A percentile compares a stretch with the other conserved stretches of the same genome.
These are phyloP conservation scores for Hippocampus zosterae DNA, from an alignment of 2,113 vertebrate genomes.

Conservation along the genomic window DNA sequence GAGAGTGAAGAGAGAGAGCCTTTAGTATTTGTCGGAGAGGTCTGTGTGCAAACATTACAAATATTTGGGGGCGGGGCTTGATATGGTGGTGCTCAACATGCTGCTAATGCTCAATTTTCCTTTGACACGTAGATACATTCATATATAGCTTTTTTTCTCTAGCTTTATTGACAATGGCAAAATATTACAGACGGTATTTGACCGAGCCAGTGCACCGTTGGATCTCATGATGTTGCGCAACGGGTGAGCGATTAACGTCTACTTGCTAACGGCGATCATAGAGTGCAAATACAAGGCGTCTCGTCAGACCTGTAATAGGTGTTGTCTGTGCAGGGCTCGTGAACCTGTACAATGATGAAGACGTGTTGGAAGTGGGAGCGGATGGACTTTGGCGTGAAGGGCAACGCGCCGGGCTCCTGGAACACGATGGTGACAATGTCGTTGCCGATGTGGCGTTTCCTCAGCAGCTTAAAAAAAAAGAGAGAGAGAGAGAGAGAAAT, in stretches of 20 bases:
- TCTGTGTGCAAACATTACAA: conserved; percentile 8
- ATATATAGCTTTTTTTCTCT: too few relatives aligned
- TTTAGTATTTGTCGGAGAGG: conserved; percentile 23
- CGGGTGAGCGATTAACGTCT: background rate
- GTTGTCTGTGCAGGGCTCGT: conserved; percentile 74
- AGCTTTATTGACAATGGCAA: too few relatives aligned
- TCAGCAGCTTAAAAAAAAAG: conserved; percentile 72
- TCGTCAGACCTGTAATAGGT: conserved; percentile 82
- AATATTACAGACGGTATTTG: too few relatives aligned
- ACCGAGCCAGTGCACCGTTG: too few relatives aligned
- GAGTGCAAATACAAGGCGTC: background rate
- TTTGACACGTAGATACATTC: background rate
- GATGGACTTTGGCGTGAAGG: conserved; percentile 85
- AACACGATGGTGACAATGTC: conserved; percentile 91
- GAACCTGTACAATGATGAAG: conserved; percentile 82
- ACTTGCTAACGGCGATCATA: background rate
- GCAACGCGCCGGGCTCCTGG: conserved; percentile 83
- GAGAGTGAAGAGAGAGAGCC: conserved; percentile 16
- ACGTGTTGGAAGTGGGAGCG: conserved; percentile 90
- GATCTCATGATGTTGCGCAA: background rate
- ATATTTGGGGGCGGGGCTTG: conserved; percentile 1
- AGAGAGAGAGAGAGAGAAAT: background rate
- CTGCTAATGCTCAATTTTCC: too few relatives aligned
- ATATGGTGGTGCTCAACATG: background rate
- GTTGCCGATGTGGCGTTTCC: conserved; percentile 89